Evolutionary conservation across 2,888 invertebrate species (phyloP).

Genomic region (Mellilla xanthometata): DNA sequence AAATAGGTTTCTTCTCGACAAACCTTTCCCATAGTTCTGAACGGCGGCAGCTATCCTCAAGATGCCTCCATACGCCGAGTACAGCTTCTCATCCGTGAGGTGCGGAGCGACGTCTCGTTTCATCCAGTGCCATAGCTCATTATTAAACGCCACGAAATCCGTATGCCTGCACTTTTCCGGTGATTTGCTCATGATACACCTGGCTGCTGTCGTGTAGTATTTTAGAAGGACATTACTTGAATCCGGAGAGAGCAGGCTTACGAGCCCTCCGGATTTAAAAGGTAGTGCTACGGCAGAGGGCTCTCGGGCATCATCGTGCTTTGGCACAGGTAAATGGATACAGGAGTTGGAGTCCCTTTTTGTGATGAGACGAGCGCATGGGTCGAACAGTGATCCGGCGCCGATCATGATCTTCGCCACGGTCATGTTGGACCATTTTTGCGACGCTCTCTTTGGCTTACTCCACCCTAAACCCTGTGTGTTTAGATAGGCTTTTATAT

Average conservation of each 20-base stretch:
- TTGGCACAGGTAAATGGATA: constrained; percentile 62
- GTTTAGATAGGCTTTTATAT: constrained; percentile 54
- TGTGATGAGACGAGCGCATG: constrained; percentile 54
- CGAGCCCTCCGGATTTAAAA: constrained; percentile 56
- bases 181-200: constrained; percentile 63
- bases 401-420: constrained; percentile 64
- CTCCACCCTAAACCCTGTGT: constrained; percentile 70
- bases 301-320: constrained; percentile 49
- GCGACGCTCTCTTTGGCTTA: constrained; percentile 41
- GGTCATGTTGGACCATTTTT: constrained; percentile 59
- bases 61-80: constrained; percentile 66
- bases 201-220: constrained; percentile 65
- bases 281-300: constrained; percentile 65
- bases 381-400: constrained; percentile 49
- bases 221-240: constrained; percentile 63
- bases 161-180: constrained; percentile 61
- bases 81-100: constrained; percentile 63
- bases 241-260: constrained; percentile 52
- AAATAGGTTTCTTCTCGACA: constrained; percentile 60
- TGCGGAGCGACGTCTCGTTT: constrained; percentile 68
- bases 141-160: constrained; percentile 69
- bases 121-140: constrained; percentile 75
- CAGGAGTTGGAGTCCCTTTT: constrained; percentile 63
- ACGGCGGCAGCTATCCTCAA: constrained; percentile 70
- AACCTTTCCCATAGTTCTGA: constrained; percentile 65